phyloP scores from a whole-genome alignment of 2,888 invertebrate genomes.

The Neoascia interrupta region DNA sequence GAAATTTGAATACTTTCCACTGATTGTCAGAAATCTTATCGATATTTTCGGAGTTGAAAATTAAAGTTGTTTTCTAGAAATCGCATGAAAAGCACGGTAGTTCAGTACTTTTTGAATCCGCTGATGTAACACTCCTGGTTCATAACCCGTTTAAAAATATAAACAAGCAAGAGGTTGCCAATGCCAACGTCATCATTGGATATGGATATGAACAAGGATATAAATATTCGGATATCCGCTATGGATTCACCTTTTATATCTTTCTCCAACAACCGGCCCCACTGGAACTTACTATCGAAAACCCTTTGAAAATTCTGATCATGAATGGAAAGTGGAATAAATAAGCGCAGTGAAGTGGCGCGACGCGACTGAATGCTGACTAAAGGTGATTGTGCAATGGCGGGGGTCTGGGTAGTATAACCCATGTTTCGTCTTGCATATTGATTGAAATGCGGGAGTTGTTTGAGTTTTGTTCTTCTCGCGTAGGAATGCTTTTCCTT shows the following conservation, averaged over 20 bases:
- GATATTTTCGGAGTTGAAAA: too few relatives aligned
- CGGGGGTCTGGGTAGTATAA: neutral
- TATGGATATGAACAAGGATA: too few relatives aligned
- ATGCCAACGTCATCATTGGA: too few relatives aligned
- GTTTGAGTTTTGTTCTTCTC: conserved; percentile 12
- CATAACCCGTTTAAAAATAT: neutral
- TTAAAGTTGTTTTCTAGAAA: too few relatives aligned
- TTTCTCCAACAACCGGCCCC: neutral
- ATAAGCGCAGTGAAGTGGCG: conserved; percentile 30
- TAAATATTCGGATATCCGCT: too few relatives aligned
- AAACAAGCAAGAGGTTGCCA: neutral
- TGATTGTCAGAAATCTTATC: too few relatives aligned
- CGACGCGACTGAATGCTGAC: conserved; percentile 8
- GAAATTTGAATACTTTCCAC: too few relatives aligned
- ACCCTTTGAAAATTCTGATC: conserved; percentile 35
- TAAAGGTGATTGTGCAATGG: neutral
- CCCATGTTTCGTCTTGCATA: conserved; percentile 37
- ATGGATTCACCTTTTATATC: too few relatives aligned
- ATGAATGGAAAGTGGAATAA: conserved; percentile 47
- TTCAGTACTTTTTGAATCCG: too few relatives aligned
- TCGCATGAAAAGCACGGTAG: too few relatives aligned
- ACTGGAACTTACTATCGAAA: conserved; percentile 23
- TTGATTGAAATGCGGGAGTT: conserved; percentile 20
- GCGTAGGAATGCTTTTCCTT: conserved; percentile 7
- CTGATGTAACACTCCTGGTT: too few relatives aligned